A percentile compares a stretch with the other conserved stretches of the same genome.
phyloP scores from a whole-genome alignment of 2,797 vertebrate genomes.

The Siniperca obscura region DNA sequence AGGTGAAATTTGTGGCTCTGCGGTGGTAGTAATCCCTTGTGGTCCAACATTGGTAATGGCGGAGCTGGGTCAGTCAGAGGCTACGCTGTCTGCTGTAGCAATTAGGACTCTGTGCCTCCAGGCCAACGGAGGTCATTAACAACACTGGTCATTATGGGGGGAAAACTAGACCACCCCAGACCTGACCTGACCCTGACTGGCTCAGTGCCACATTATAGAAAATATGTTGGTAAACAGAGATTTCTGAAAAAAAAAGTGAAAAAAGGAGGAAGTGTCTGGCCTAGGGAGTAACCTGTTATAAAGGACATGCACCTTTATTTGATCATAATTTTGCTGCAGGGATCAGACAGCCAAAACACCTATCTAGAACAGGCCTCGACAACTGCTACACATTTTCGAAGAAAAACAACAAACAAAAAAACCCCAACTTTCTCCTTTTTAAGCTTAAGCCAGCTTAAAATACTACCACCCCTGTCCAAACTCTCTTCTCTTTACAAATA shows the following conservation, averaged over 20 bases:
- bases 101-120: slow-evolving; percentile 74
- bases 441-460: slow-evolving; percentile 29
- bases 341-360: slow-evolving; percentile 14
- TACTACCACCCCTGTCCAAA: slow-evolving; percentile 18
- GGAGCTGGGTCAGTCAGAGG: slow-evolving; percentile 78
- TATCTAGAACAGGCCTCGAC: slow-evolving; percentile 36
- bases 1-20: slow-evolving; percentile 39
- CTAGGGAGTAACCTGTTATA: slow-evolving; percentile 1
- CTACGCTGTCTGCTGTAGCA: slow-evolving; percentile 78
- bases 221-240: slow-evolving; percentile 55
- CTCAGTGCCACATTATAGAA: slow-evolving; percentile 41
- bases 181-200: slow-evolving; percentile 51
- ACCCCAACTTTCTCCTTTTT: slow-evolving; percentile 26
- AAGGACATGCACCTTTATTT: slow-evolving; percentile 24
- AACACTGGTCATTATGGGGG: slow-evolving; percentile 75
- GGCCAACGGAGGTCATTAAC: slow-evolving; percentile 81
- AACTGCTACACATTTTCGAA: slow-evolving; percentile 8
- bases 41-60: slow-evolving; percentile 67
- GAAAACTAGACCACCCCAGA: slow-evolving; percentile 58
- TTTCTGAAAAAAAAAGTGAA: neutral
- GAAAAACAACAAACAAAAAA: neutral
- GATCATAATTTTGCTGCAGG: slow-evolving; percentile 29
- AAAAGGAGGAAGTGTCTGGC: neutral
- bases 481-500: slow-evolving; percentile 19
- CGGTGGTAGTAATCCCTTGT: slow-evolving; percentile 49